Percentiles rank a stretch among this genome's conserved stretches.
Evolutionary conservation across 2,797 vertebrate species (phyloP).

Genomic region (Orientallactaga sibirica): DNA sequence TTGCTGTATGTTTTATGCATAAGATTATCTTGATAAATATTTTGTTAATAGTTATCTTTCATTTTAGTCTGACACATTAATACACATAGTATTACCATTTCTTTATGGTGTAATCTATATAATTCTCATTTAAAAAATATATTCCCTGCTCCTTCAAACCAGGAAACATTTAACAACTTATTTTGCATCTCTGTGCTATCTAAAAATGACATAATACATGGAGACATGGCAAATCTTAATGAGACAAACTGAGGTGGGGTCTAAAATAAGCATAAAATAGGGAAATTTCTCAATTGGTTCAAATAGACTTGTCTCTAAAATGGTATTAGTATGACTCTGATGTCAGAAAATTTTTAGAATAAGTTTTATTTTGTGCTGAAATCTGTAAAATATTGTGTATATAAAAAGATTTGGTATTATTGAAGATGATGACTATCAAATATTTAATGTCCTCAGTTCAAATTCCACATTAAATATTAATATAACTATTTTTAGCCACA

Average conservation of each 20-base stretch:
- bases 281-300: background rate
- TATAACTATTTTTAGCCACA: background rate
- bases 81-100: background rate
- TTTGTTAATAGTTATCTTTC: background rate
- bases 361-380: background rate
- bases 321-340: background rate
- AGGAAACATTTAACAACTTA: background rate
- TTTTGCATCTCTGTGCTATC: background rate
- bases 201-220: background rate
- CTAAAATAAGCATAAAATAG: background rate
- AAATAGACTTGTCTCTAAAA: background rate
- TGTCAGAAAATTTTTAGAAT: background rate
- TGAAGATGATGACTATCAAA: background rate
- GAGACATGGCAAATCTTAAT: background rate
- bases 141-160: background rate
- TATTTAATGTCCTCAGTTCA: slow-evolving; percentile 44
- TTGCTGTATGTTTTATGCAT: background rate
- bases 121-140: background rate
- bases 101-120: background rate
- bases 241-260: background rate
- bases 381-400: background rate
- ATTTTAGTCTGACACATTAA: background rate
- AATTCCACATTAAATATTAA: slow-evolving; percentile 13
- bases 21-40: background rate
- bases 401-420: background rate